Evolutionary conservation across 2,113 vertebrate genomes (phyloP).

Genomic region (Saccopteryx bilineata): DNA sequence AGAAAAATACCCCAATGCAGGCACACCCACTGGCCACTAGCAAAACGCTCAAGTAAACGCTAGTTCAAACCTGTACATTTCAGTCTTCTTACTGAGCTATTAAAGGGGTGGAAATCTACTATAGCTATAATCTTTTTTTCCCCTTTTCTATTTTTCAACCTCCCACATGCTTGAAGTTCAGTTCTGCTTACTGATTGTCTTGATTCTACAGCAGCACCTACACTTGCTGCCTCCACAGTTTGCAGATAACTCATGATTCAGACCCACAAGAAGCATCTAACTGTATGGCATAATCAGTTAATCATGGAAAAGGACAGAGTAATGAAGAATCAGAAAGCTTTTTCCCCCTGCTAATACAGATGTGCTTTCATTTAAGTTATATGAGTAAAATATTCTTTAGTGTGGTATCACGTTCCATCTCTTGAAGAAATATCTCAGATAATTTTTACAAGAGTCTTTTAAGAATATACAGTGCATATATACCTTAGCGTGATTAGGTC

Average conservation of each 20-base stretch:
- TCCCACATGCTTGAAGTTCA: slow-evolving; percentile 70
- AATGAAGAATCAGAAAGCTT: slow-evolving; percentile 82
- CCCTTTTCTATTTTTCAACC: slow-evolving; percentile 73
- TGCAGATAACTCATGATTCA: slow-evolving; percentile 76
- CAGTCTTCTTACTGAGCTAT: slow-evolving; percentile 72
- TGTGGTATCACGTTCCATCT: slow-evolving; percentile 19
- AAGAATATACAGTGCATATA: slow-evolving; percentile 79
- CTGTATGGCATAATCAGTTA: slow-evolving; percentile 77
- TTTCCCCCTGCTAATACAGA: slow-evolving; percentile 81
- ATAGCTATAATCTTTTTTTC: slow-evolving; percentile 71
- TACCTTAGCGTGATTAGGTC: slow-evolving; percentile 84
- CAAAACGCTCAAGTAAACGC: slow-evolving; percentile 75
- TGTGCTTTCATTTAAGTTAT: slow-evolving; percentile 64
- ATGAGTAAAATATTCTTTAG: slow-evolving; percentile 62
- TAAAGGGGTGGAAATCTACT: slow-evolving; percentile 71
- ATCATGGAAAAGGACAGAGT: slow-evolving; percentile 81
- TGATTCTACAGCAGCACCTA: slow-evolving; percentile 54
- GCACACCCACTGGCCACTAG: slow-evolving; percentile 75
- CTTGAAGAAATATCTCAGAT: slow-evolving; percentile 73
- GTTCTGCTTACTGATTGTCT: slow-evolving; percentile 64
- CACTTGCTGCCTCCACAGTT: slow-evolving; percentile 63
- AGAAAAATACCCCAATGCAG: slow-evolving; percentile 77
- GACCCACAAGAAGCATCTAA: slow-evolving; percentile 80
- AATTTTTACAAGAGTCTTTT: slow-evolving; percentile 82
- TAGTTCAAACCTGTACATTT: slow-evolving; percentile 76